Evolutionary conservation across 2,113 vertebrate species (phyloP), one percentile per base, ranked within the genome.

Genomic region (Delphinapterus leucas): DNA sequence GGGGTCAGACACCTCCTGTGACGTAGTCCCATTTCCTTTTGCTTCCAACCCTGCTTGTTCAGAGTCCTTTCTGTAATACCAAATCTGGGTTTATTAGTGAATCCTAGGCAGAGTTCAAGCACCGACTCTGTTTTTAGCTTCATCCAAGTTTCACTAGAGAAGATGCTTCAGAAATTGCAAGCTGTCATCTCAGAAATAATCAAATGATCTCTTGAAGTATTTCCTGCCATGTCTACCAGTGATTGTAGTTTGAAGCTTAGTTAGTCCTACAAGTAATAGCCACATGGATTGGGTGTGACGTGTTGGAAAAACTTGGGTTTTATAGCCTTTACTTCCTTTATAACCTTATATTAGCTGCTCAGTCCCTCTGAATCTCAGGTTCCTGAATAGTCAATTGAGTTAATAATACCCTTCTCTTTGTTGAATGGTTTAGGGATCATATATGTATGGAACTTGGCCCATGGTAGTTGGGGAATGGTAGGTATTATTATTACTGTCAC

Each of bases 1-100:
- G 47, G 28, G 38, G 5, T 47, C 28, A 3, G 15, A 6, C 0
- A 2, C 5, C 1, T 7, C 4, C 23, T 14, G 65, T 0, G 1
- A 11, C 2, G 28, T 14, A 6, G 28, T 1, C 1, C 11, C 2
- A 7, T 26, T 28, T 36, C 47, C 18, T 31, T 85, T 9, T 0
- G 0, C 3, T 41, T 17, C 36, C 23, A 53, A 4, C 7, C 9
- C 11, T 49, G 71, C 6, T 11, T 10, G 15, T 25, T 63, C 60
- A n/a, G 13, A 2, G 18, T 25, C 61, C 53, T 17, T 60, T 38
- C n/a, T 68, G 17, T 33, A 41, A 55, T 1, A 13, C 14, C 5
- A 21, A 58, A 41, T 36, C 49, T 79, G 55, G 67, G 4, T 12
- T 33, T 53, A 18, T 84, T 33, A 47, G 63, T 53, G 79, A 86